Evolutionary conservation across 2,888 invertebrate species (phyloP).

Genomic region (Eueremaeus valkanovi): DNA sequence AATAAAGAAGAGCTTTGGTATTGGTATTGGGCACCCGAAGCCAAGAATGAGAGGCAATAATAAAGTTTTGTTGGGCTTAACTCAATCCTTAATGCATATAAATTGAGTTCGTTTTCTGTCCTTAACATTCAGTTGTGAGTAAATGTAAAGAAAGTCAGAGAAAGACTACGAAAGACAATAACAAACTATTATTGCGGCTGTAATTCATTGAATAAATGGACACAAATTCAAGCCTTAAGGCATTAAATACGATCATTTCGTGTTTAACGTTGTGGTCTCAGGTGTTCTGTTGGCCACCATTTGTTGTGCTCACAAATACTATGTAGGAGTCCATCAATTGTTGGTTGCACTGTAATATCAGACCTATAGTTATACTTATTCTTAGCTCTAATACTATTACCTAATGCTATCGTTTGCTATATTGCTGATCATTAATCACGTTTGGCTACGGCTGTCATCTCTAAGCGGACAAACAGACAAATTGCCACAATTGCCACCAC

Average conservation of each 20-base stretch:
- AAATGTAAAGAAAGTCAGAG: conserved; percentile 19
- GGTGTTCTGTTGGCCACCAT: conserved; percentile 30
- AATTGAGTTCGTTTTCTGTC: conserved; percentile 12
- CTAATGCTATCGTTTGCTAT: background rate
- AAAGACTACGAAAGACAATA: conserved; percentile 25
- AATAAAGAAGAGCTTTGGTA: background rate
- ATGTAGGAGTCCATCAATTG: conserved; percentile 30
- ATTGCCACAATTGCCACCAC: background rate
- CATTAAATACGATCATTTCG: conserved; percentile 23
- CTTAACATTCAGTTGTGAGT: conserved; percentile 7
- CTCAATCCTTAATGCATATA: conserved; percentile 23
- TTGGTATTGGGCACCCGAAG: background rate
- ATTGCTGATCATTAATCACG: conserved; percentile 16
- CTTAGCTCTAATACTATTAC: conserved; percentile 1
- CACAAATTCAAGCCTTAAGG: conserved; percentile 31
- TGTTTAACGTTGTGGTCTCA: conserved; percentile 29
- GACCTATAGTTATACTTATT: conserved; percentile 17
- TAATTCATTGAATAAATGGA: conserved; percentile 32
- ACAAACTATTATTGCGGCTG: conserved; percentile 19
- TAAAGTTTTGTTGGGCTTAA: background rate
- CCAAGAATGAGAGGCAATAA: background rate
- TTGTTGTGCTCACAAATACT: conserved; percentile 25
- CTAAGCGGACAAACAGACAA: conserved; percentile 18
- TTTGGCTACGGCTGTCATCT: background rate
- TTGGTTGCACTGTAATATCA: background rate